Base-by-base conservation (phyloP, 1,140 invertebrate genomes). In the Aphelenchoides besseyi region DNA sequence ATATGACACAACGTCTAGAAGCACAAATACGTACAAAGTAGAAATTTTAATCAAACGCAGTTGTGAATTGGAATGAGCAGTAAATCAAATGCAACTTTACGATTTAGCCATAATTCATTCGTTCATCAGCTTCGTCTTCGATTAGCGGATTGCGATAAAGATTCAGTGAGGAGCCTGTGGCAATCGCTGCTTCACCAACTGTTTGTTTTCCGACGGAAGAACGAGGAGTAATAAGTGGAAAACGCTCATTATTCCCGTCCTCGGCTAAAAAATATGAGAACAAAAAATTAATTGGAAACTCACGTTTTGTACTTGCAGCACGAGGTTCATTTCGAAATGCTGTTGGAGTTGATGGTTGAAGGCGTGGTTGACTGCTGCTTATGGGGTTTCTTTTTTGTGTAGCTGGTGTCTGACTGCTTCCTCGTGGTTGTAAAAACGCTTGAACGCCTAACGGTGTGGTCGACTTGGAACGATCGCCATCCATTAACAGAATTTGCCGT, bases 131-230 rank as follows among this genome's bases (percentile, higher is more conserved):
- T 2, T 71, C 73, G 3, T 80, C 77, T 12, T 74, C 36, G 36
- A 77, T 54, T 2, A 73, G 52, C 16, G 77, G 78, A 55, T 79
- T 76, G 33, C 71, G 61, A 48, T 79, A 79, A 29, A 79, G 67
- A 64, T 79, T 37, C 28, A 79, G 35, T 26, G 76, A 74, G 5
- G 72, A 77, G 29, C 72, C 72, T 53, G 73, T 80, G 0, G 72
- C 75, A 28, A 55, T 41, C 1, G 79, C 77, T 32, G 70, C 69
- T 41, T 72, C 69, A 16, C 26, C 68, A 26, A 70, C 70, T 23
- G 69, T 72, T 33, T 78, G 77, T 68, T 79, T 79, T 29, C 79
- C 77, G 29, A 79, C 77, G 9, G 77, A 78, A 28, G 74, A 64
- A 9, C 61, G n/a, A 3, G 68, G 74, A 52, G 52, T 69, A 35